Evolutionary conservation across 2,888 invertebrate species (phyloP), one percentile per base, ranked within the genome.

Genomic region (Perdita meconis): DNA sequence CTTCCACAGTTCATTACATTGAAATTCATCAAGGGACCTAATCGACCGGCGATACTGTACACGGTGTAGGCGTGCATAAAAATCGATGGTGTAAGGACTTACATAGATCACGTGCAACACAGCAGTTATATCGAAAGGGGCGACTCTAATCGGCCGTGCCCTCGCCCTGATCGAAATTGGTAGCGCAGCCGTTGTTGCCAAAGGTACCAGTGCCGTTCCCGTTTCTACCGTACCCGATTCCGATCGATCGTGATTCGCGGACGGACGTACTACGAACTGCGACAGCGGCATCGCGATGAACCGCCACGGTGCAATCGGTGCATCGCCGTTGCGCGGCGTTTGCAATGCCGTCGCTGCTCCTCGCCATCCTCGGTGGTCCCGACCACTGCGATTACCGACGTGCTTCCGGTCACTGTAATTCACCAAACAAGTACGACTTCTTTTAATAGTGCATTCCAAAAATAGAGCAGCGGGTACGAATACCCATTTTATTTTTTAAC

Each of bases 241-340:
- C 83, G 82, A 87, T 88, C 87, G 81, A 84, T 83, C 85, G 84
- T 80, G 80, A 85, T 69, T 82, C 83, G 74, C 64, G 64, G 59
- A 59, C 63, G 69, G 65, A 72, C 71, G 72, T 76, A 72, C 80
- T 76, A 82, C 70, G 74, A 67, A 57, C 71, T 67, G 75, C 75
- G 71, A 79, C 81, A 72, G 38, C 51, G 77, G 70, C 77, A 83
- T 81, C 83, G 72, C 76, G 74, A 69, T 75, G 70, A 70, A 76
- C 70, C 70, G 68, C 51, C 61, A 64, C 65, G 74, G 59, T 66
- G 56, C 78, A 70, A 77, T 74, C 69, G 73, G 68, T 68, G 70
- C 73, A 61, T 59, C 67, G 73, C 61, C 70, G 74, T 40, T 72
- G 57, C 34, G 67, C 60, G 38, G 67, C 60, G 42, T 75, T 70